A percentile compares a stretch with the other conserved stretches of the same genome.
These are phyloP conservation scores for Euzetes globulus DNA, from an alignment of 2,888 invertebrate species.

Conservation along the genomic window DNA sequence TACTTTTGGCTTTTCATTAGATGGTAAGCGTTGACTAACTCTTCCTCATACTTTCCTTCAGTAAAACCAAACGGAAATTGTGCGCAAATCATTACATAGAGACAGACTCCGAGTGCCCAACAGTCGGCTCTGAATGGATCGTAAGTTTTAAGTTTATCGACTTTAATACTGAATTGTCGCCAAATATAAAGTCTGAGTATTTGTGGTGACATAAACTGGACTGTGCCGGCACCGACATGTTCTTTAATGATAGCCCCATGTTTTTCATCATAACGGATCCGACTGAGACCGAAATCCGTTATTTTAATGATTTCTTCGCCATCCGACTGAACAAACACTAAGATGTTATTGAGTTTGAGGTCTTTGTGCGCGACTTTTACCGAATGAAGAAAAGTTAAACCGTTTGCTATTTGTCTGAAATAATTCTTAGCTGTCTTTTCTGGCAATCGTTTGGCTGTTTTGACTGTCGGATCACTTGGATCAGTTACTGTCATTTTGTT, in stretches of 20 bases:
- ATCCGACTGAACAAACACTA: background rate
- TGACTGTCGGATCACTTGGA: background rate
- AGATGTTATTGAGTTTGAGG: background rate
- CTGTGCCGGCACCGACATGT: background rate
- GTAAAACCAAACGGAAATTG: background rate
- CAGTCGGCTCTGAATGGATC: background rate
- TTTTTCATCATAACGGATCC: background rate
- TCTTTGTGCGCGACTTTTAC: constrained; percentile 54
- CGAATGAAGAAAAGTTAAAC: background rate
- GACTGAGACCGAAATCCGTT: background rate
- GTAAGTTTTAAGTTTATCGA: background rate
- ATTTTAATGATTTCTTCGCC: background rate
- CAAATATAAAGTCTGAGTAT: background rate
- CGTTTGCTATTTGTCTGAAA: background rate
- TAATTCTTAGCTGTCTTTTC: background rate
- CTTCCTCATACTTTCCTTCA: background rate
- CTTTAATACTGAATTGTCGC: background rate
- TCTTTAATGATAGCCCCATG: background rate
- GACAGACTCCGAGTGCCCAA: constrained; percentile 5
- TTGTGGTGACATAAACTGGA: constrained; percentile 4
- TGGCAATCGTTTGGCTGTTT: background rate
- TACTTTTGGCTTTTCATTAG: background rate
- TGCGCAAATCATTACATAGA: background rate
- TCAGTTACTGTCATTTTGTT: background rate
- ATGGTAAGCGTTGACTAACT: background rate